Evolutionary conservation across 2,113 vertebrate genomes (phyloP).

Genomic region (Rhinopomastus cyanomelas): DNA sequence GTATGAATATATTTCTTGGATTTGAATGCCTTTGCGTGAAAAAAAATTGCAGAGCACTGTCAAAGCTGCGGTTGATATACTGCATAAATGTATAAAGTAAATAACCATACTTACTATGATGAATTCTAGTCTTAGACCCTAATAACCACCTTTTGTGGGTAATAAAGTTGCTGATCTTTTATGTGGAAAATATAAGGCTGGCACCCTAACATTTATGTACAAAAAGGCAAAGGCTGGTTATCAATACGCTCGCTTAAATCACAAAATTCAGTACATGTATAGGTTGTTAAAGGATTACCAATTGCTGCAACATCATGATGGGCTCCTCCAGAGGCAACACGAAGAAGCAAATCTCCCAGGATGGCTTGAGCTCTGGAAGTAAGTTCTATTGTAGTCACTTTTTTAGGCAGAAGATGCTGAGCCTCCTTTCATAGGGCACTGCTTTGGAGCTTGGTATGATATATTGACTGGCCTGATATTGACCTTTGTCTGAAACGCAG

Average conservation of each 20-base stretch:
- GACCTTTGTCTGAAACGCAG: slow-evolving; percentile 37
- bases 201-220: slow-evolving; percentile 50
- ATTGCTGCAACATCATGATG: slow-evolving; percentile 1
- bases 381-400: background rate
- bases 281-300: slow-evolving; percentile 32
- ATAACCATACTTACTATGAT: slow-evolving; percentile 66
- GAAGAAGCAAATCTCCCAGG: background rate
- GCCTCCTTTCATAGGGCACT: background rate
- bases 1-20: slow-evolving; percentile 69
- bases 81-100: slow-evolving; percentile 70
- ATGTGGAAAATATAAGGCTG: slow-evolving; percentile 65
- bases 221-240: slow-evolving; percentile 57
- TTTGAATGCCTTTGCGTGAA: slow-evolving; percentile 60
- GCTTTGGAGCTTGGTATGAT: slow-evolving; percentile 4
- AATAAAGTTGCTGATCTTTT: slow-evolving; percentile 67
- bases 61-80: slow-evolving; percentile 70
- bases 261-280: background rate
- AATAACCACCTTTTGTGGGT: slow-evolving; percentile 62
- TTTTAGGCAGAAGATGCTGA: slow-evolving; percentile 22
- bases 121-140: slow-evolving; percentile 69
- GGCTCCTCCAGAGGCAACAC: background rate
- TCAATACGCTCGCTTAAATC: slow-evolving; percentile 44
- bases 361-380: background rate
- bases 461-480: background rate
- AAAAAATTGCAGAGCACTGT: slow-evolving; percentile 70